Percentiles rank a stretch among this genome's conserved stretches.
Conservation (phyloP, 2,888 invertebrate species). For the Mycalesis mineus region DNA sequence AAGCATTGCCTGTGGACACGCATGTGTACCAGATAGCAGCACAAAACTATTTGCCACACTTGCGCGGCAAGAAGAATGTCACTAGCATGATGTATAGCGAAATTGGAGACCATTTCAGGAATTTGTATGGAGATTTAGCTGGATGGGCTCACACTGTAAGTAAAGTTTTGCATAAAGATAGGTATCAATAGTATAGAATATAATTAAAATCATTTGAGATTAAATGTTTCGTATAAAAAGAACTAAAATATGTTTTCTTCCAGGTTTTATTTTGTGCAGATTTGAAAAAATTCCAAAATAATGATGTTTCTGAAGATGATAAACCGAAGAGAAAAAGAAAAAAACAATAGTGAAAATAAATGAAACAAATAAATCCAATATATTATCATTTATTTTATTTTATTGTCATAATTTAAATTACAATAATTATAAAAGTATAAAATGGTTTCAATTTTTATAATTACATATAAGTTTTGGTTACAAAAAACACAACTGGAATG, state of each 20-base stretch:
- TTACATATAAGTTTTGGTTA: not conserved
- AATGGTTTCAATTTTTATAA: not conserved
- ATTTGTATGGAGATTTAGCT: slow-evolving; percentile 89
- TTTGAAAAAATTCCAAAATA: slow-evolving; percentile 82
- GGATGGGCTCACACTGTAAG: slow-evolving; percentile 97
- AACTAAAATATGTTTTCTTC: slow-evolving; percentile 35
- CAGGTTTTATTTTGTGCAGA: slow-evolving; percentile 90
- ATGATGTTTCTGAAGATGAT: slow-evolving; percentile 31
- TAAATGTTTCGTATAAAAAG: too few species aligned
- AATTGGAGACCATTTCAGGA: slow-evolving; percentile 88
- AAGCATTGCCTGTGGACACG: slow-evolving; percentile 96
- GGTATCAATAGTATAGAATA: too few species aligned
- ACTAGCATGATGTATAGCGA: slow-evolving; percentile 91
- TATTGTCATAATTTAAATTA: slow-evolving; percentile 6
- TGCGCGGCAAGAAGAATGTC: slow-evolving; percentile 85
- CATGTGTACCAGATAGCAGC: slow-evolving; percentile 96
- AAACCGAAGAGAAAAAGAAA: slow-evolving; percentile 50
- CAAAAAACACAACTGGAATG: slow-evolving; percentile 24
- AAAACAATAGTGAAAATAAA: slow-evolving; percentile 31
- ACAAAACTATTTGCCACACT: slow-evolving; percentile 86
- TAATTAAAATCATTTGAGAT: too few species aligned
- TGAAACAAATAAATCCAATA: slow-evolving; percentile 3
- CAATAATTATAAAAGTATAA: slow-evolving; percentile 13
- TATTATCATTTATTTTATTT: not conserved
- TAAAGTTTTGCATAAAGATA: too few species aligned